Evolutionary conservation across 2,797 vertebrate genomes (phyloP).

Genomic region (Amazonetta brasiliensis): DNA sequence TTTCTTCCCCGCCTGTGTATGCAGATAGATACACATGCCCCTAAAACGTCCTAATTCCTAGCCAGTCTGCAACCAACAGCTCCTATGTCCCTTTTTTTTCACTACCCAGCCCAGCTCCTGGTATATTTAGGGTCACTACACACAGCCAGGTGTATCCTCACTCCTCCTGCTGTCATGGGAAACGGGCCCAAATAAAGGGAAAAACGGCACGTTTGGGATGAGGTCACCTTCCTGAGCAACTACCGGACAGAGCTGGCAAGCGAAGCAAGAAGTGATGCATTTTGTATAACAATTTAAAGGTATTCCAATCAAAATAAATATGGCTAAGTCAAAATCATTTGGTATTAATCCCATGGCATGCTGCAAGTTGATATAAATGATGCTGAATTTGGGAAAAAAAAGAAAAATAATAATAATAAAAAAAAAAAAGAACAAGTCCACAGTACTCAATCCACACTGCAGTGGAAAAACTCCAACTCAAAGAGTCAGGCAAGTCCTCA

Average conservation of each 20-base stretch:
- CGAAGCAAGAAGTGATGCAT: not conserved
- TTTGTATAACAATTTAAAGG: not conserved
- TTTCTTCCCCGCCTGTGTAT: not conserved
- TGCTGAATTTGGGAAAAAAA: not conserved
- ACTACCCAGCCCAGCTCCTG: not conserved
- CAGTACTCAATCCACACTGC: not conserved
- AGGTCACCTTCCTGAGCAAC: not conserved
- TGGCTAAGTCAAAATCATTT: not conserved
- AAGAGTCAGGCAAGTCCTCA: not conserved
- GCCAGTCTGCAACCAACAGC: not conserved
- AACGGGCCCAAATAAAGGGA: not conserved
- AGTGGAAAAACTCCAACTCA: not conserved
- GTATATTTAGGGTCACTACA: not conserved
- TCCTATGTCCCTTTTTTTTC: not conserved
- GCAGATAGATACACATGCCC: accelerated
- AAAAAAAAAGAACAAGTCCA: not conserved
- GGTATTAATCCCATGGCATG: accelerated
- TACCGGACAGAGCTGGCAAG: not conserved
- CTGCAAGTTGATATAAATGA: not conserved
- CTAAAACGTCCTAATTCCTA: not conserved
- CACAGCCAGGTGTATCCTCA: not conserved
- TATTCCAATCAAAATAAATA: not conserved
- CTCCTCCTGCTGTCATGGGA: not conserved
- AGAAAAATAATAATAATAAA: not conserved
- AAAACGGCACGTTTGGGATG: not conserved